Percentiles rank a stretch among this genome's conserved stretches.
Conservation (phyloP, 92 coral and sea anemone genomes). For the Phenganax subtilis region DNA sequence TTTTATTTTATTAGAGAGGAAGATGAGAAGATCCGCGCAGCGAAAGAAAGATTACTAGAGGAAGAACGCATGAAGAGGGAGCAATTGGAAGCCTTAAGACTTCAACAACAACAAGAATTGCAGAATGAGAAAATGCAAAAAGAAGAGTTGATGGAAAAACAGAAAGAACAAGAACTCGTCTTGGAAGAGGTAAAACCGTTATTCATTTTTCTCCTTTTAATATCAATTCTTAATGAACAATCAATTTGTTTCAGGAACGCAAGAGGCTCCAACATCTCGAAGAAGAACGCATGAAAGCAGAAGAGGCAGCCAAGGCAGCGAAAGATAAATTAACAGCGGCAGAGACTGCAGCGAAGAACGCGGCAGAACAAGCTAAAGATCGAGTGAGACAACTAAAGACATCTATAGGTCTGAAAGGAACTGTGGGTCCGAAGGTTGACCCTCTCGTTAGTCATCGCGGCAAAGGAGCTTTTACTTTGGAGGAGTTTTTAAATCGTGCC, state of each 20-base stretch:
- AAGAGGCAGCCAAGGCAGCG: constrained; percentile 85
- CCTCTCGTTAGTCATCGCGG: constrained; percentile 75
- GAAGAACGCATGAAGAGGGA: constrained; percentile 76
- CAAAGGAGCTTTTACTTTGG: constrained; percentile 69
- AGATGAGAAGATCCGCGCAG: constrained; percentile 68
- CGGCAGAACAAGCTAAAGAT: constrained; percentile 89
- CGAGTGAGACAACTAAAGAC: constrained; percentile 88
- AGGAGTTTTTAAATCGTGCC: constrained; percentile 39
- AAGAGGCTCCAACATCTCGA: constrained; percentile 68
- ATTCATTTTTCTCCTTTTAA: background rate
- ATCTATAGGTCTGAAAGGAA: constrained; percentile 77
- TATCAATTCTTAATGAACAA: background rate
- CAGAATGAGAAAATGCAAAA: constrained; percentile 61
- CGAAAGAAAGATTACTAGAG: constrained; percentile 67
- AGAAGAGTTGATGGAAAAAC: constrained; percentile 56
- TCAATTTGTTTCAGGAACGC: constrained; percentile 58
- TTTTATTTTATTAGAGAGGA: constrained; percentile 44
- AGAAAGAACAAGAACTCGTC: constrained; percentile 73
- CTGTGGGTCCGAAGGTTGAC: constrained; percentile 74
- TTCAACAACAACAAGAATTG: constrained; percentile 65
- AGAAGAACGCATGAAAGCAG: constrained; percentile 72
- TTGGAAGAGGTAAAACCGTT: constrained; percentile 68
- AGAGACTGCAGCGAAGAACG: constrained; percentile 75
- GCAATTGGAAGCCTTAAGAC: constrained; percentile 65
- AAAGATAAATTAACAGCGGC: constrained; percentile 77